Conservation (phyloP, 1,140 invertebrate species). For the Triops longicaudatus region DNA sequence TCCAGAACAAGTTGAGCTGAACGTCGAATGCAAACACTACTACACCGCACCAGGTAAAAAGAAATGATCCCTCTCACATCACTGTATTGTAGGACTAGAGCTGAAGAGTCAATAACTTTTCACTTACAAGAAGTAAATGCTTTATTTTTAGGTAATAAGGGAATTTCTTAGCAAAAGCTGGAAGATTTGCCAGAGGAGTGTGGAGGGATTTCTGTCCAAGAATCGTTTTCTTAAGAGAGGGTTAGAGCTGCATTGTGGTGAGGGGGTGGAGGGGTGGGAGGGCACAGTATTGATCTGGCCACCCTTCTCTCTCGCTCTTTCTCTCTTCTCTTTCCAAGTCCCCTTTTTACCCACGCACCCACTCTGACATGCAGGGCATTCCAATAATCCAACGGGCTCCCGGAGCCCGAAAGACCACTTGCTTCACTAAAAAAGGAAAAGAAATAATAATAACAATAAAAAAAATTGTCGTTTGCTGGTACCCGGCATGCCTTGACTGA, state of each 20-base stretch:
- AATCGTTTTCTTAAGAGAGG: neutral
- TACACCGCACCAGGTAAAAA: neutral
- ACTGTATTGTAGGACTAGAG: too few species aligned
- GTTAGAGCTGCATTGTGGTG: neutral
- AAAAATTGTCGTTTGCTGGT: neutral
- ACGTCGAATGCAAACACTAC: neutral
- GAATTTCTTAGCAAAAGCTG: too few species aligned
- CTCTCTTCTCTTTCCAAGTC: neutral
- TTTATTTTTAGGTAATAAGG: too few species aligned
- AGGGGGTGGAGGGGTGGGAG: neutral
- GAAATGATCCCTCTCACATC: too few species aligned
- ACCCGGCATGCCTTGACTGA: constrained; percentile 3
- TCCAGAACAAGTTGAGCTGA: neutral
- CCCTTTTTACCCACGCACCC: neutral
- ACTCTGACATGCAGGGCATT: constrained; percentile 11
- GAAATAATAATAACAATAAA: neutral
- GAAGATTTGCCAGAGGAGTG: neutral
- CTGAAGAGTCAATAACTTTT: too few species aligned
- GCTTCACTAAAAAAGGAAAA: neutral
- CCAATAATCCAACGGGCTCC: constrained; percentile 6
- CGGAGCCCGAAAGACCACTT: constrained; percentile 1
- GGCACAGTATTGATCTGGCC: constrained; percentile 14
- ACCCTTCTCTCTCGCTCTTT: neutral
- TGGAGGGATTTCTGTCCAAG: neutral
- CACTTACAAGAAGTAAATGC: too few species aligned